Conservation (phyloP, 2,113 vertebrate genomes). For the Scolopax mira region DNA sequence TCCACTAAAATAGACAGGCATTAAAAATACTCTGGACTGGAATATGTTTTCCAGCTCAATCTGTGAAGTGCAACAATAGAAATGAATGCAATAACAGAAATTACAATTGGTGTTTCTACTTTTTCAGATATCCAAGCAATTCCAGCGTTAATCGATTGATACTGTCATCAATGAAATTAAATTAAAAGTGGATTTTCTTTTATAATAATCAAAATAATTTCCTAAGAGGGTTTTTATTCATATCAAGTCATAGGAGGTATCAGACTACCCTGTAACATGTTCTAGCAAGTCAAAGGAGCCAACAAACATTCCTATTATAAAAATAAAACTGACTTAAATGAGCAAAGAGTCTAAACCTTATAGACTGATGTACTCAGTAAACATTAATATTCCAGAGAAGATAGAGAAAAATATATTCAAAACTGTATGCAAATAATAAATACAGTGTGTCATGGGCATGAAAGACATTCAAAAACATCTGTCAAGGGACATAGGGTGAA, state of each 20-base stretch:
- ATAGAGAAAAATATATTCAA: not conserved
- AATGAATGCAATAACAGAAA: not conserved
- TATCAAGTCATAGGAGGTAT: not conserved
- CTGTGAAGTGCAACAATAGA: not conserved
- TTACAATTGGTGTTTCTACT: not conserved
- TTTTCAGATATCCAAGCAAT: not conserved
- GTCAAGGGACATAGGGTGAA: not conserved
- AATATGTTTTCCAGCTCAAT: not conserved
- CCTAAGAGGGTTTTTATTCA: not conserved
- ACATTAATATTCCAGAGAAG: not conserved
- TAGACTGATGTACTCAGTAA: not conserved
- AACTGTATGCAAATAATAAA: not conserved
- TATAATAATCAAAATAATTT: not conserved
- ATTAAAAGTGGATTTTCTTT: not conserved
- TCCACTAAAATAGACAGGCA: not conserved
- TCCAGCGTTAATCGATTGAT: not conserved
- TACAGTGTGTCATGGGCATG: not conserved
- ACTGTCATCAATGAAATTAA: not conserved
- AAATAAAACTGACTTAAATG: not conserved
- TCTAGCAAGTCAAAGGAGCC: not conserved
- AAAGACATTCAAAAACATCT: not conserved
- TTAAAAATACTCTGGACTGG: not conserved
- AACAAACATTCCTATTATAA: not conserved
- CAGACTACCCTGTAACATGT: not conserved
- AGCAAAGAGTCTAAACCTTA: not conserved